Base-by-base conservation (phyloP, 2,888 invertebrate species). In the Caradrina clavipalpis region DNA sequence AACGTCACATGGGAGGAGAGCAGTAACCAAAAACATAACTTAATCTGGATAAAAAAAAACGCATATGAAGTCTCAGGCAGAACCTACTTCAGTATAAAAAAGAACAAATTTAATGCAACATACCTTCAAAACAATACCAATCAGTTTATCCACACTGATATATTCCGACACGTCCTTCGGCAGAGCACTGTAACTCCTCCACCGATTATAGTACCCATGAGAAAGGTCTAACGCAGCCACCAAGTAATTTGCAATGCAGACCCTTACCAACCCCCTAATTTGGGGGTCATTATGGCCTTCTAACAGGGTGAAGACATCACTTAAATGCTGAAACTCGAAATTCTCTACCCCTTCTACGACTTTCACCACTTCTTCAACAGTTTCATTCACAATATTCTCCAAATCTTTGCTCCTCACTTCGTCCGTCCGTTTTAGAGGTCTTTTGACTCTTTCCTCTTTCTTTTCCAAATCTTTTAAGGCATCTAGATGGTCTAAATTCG, bases 221-320 rank as follows among this genome's bases (percentile, higher is more conserved):
- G 96, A 96, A 65, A 96, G 89, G 63, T 96, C 94, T 68, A 97
- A 92, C 0, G 97, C 96, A 0, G 97, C 93, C 63, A 96, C 96
- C 78, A 98, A 92, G 88, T 98, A 97, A 83, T 96, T 96, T 0
- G 97, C 97, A 64, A 98, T 96, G 80, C 98, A 94, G 8, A 97
- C 93, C 71, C 97, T 96, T 0, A 97, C 95, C 68, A 97, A 96
- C 13, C 98, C 98, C 83, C 98, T 96, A 50, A 99, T 96, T 89
- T 98, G 98, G 0, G 98, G 98, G 92, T 99, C 99, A 56, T 95
- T 93, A 90, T 99, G 98, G 76, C 96, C 94, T 49, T 97, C 96
- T 80, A 97, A 97, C 45, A 97, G 90, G 45, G 87, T 77, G 77
- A 98, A 94, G 22, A 98, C 90, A 90, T 98, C 98, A 11, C 96